Percentiles rank a stretch among this genome's conserved stretches.
phyloP scores from a whole-genome alignment of 1,140 invertebrate genomes.

The Dinothrombium tinctorium region DNA sequence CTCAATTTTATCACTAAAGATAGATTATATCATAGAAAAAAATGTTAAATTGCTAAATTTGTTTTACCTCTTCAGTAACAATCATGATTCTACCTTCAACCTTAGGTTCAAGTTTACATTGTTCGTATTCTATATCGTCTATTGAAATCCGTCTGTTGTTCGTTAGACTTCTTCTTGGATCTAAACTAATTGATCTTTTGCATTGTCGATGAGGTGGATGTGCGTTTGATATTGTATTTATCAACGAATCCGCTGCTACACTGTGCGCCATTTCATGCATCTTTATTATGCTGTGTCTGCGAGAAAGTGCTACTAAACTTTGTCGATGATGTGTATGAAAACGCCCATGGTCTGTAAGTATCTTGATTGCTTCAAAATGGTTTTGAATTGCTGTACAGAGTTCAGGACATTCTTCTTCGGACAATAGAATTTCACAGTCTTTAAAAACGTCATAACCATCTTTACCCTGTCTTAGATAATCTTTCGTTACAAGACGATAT shows the following conservation, averaged over 20 bases:
- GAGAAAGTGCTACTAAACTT: constrained; percentile 47
- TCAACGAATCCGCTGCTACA: too few relatives aligned
- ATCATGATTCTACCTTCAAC: constrained; percentile 39
- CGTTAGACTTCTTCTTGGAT: constrained; percentile 1
- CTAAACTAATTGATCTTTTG: too few relatives aligned
- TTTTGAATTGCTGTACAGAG: constrained; percentile 56
- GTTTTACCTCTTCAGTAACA: constrained; percentile 4
- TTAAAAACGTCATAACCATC: constrained; percentile 62
- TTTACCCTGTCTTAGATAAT: constrained; percentile 41
- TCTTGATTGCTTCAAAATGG: constrained; percentile 62
- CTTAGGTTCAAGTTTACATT: constrained; percentile 44
- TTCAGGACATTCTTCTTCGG: constrained; percentile 54
- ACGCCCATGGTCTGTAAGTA: constrained; percentile 37
- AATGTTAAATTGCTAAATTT: neutral
- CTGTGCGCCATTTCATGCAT: constrained; percentile 30
- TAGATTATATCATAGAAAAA: too few relatives aligned
- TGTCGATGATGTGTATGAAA: constrained; percentile 54
- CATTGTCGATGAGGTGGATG: too few relatives aligned
- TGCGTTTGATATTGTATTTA: too few relatives aligned
- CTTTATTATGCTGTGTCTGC: constrained; percentile 47
- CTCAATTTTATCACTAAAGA: too few relatives aligned
- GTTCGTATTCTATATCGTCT: constrained; percentile 49
- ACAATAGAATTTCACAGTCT: constrained; percentile 40
- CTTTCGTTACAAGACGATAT: constrained; percentile 56
- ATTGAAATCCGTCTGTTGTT: constrained; percentile 23